Evolutionary conservation across 2,888 invertebrate species (phyloP).

Genomic region (Meandrusa payeni): DNA sequence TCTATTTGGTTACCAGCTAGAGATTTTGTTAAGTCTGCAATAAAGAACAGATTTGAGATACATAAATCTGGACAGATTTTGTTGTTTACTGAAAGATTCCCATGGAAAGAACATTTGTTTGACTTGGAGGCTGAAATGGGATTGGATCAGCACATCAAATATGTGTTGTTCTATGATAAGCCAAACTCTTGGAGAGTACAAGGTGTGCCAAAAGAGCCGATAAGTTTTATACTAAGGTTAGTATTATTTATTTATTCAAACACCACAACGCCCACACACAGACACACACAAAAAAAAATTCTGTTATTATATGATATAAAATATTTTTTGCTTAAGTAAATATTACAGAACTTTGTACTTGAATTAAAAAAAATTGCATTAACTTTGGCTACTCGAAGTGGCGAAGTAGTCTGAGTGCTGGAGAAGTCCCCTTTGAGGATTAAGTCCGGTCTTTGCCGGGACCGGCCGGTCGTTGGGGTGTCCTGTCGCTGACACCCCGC

Average conservation of each 20-base stretch:
- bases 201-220: slow-evolving; percentile 86
- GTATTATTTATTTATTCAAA: slow-evolving; percentile 7
- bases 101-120: slow-evolving; percentile 96
- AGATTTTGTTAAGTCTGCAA: slow-evolving; percentile 85
- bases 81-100: slow-evolving; percentile 85
- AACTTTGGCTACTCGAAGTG: too few species aligned
- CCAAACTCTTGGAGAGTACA: slow-evolving; percentile 90
- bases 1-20: slow-evolving; percentile 94
- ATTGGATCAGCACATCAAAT: slow-evolving; percentile 84
- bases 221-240: slow-evolving; percentile 87
- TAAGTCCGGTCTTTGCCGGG: too few species aligned
- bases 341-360: too few species aligned
- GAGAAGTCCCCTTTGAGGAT: too few species aligned
- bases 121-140: slow-evolving; percentile 88
- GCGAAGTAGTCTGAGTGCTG: too few species aligned
- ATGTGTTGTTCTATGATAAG: slow-evolving; percentile 85
- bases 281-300: too few species aligned
- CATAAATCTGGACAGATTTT: slow-evolving; percentile 92
- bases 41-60: slow-evolving; percentile 84
- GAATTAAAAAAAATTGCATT: too few species aligned
- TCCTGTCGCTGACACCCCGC: too few species aligned
- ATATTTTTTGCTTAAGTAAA: too few species aligned
- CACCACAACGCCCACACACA: too few species aligned
- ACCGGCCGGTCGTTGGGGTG: too few species aligned
- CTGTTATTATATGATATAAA: too few species aligned